Evolutionary conservation across 2,888 invertebrate genomes (phyloP).

Genomic region (Drosophila nr. fundita): DNA sequence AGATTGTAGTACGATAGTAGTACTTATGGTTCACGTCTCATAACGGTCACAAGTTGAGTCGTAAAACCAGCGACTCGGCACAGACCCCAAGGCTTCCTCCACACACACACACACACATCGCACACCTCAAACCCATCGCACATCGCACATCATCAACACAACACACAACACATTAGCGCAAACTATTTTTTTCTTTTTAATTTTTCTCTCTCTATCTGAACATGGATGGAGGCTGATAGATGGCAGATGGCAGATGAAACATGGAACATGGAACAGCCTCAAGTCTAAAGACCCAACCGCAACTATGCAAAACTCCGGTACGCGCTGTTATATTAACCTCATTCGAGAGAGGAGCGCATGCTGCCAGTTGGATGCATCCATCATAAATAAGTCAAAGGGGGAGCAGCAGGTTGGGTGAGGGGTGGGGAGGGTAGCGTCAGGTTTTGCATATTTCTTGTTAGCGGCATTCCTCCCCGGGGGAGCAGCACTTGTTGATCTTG

Average conservation of each 20-base stretch:
- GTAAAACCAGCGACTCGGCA: conserved; percentile 68
- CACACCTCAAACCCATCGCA: conserved; percentile 52
- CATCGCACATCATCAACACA: conserved; percentile 59
- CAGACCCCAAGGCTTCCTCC: conserved; percentile 64
- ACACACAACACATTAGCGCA: conserved; percentile 27
- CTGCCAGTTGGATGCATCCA: conserved; percentile 35
- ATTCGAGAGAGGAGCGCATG: conserved; percentile 48
- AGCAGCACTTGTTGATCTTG: conserved; percentile 43
- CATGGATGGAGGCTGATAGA: conserved; percentile 23
- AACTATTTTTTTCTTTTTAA: conserved; percentile 42
- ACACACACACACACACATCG: conserved; percentile 1
- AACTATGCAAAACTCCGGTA: conserved; percentile 65
- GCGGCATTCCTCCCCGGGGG: conserved; percentile 53
- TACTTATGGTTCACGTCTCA: conserved; percentile 44
- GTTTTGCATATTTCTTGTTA: conserved; percentile 40
- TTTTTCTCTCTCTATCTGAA: conserved; percentile 11
- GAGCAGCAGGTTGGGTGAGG: neutral
- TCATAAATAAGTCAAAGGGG: conserved; percentile 12
- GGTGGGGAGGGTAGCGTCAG: neutral
- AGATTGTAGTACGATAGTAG: conserved; percentile 17
- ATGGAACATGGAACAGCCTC: conserved; percentile 6
- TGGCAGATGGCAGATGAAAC: neutral
- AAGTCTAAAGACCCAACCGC: conserved; percentile 60
- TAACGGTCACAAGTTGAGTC: conserved; percentile 68
- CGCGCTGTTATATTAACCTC: conserved; percentile 74